phyloP scores from a whole-genome alignment of 2,888 invertebrate genomes.

The Cantharis nigra region DNA sequence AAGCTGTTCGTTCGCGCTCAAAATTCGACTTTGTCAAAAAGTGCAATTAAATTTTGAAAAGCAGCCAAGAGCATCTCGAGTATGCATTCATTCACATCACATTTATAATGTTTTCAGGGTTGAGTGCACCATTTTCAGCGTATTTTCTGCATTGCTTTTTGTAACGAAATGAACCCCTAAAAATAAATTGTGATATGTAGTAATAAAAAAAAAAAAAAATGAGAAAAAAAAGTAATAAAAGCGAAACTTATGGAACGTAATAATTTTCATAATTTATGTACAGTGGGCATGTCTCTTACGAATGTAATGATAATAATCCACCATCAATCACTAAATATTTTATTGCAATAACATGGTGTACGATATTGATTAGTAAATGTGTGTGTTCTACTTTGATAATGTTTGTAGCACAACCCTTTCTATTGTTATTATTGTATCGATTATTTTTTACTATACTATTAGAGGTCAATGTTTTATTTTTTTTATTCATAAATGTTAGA shows the following conservation, averaged over 20 bases:
- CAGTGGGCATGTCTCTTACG: not conserved
- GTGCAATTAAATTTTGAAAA: not conserved
- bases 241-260: not conserved
- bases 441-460: slow-evolving; percentile 8
- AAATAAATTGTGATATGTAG: not conserved
- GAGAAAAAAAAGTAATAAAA: not conserved
- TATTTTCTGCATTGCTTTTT: slow-evolving; percentile 11
- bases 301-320: not conserved
- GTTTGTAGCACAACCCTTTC: slow-evolving; percentile 6
- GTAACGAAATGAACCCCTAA: not conserved
- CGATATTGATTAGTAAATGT: slow-evolving; percentile 9
- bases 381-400: slow-evolving; percentile 7
- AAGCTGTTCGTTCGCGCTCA: not conserved
- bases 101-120: slow-evolving; percentile 10
- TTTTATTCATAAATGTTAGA: not conserved
- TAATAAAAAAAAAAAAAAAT: not conserved
- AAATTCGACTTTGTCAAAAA: not conserved
- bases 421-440: slow-evolving; percentile 4
- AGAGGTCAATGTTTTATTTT: slow-evolving; percentile 18
- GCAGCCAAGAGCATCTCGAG: slow-evolving; percentile 6
- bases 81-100: slow-evolving; percentile 11
- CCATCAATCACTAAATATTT: slow-evolving; percentile 12
- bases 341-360: slow-evolving; percentile 3
- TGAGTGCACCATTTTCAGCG: slow-evolving; percentile 13
- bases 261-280: not conserved